Percentiles rank a stretch among this genome's conserved stretches.
Conservation (phyloP, 2,888 invertebrate genomes). For the Altica lythri region DNA sequence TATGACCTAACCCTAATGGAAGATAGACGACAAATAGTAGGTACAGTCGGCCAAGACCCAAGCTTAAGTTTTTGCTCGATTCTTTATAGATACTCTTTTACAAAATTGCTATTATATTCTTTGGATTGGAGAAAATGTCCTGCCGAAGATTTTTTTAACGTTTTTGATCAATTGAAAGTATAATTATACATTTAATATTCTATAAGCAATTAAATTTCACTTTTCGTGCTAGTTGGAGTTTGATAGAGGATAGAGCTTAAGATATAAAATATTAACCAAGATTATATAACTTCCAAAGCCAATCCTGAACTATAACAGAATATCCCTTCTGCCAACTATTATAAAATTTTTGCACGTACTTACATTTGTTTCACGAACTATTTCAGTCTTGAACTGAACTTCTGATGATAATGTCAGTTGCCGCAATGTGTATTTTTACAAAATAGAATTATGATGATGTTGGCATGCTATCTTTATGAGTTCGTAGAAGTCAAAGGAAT, state of each 20-base stretch:
- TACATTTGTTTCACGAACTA: conserved; percentile 27
- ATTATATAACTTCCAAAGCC: background rate
- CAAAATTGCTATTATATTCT: no score
- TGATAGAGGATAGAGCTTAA: background rate
- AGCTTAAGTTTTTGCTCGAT: no score
- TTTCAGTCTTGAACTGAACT: conserved; percentile 13
- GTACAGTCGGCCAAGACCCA: no score
- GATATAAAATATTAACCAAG: background rate
- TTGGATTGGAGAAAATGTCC: no score
- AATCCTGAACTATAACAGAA: background rate
- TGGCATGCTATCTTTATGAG: background rate
- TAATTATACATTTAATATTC: no score
- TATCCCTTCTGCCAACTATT: background rate
- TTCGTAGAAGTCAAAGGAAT: background rate
- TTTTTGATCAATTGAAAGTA: no score
- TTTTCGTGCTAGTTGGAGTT: background rate
- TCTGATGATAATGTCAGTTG: conserved; percentile 12
- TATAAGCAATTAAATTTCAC: no score
- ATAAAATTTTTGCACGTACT: conserved; percentile 28
- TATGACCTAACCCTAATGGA: no score
- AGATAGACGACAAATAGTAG: no score
- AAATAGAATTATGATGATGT: conserved; percentile 1
- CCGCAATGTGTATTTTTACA: background rate
- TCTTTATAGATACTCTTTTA: no score
- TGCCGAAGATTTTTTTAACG: no score